Percentiles rank a stretch among this genome's conserved stretches.
Evolutionary conservation across 2,888 invertebrate species (phyloP).

Genomic region (Piscicola geometra): DNA sequence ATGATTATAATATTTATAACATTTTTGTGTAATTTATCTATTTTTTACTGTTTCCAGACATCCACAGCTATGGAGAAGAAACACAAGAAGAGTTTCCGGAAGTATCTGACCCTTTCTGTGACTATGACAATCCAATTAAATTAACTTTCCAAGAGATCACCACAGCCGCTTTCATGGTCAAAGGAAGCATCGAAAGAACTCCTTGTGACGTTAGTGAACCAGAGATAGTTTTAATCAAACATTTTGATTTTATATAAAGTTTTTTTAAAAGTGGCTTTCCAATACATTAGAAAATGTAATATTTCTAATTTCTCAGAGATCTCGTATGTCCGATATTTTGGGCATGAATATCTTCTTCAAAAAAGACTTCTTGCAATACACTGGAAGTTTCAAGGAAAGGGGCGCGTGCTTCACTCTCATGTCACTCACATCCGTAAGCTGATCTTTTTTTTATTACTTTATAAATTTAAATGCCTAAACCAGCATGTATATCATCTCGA

Average conservation of each 20-base stretch:
- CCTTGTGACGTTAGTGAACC: slow-evolving; percentile 73
- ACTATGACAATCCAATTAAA: slow-evolving; percentile 60
- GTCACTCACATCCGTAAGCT: slow-evolving; percentile 63
- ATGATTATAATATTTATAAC: too few species aligned
- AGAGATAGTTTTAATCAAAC: neutral
- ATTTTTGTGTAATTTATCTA: too few species aligned
- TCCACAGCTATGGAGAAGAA: slow-evolving; percentile 1
- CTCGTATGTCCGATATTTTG: slow-evolving; percentile 71
- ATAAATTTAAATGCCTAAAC: neutral
- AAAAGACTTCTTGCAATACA: slow-evolving; percentile 86
- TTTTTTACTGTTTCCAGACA: slow-evolving; percentile 11
- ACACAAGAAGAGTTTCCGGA: slow-evolving; percentile 39
- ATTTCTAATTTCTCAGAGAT: slow-evolving; percentile 63
- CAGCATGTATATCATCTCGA: neutral
- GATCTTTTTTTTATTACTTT: neutral
- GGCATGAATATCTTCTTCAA: slow-evolving; percentile 86
- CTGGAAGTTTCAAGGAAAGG: slow-evolving; percentile 94
- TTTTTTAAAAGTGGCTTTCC: neutral
- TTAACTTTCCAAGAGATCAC: slow-evolving; percentile 80
- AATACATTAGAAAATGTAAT: slow-evolving; percentile 3
- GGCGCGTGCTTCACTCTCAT: slow-evolving; percentile 82
- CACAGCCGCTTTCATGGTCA: slow-evolving; percentile 81
- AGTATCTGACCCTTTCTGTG: slow-evolving; percentile 51
- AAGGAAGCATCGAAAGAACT: slow-evolving; percentile 74
- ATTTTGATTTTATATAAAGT: neutral